Evolutionary conservation across 2,888 invertebrate species (phyloP).

Genomic region (Nomada fabriciana): DNA sequence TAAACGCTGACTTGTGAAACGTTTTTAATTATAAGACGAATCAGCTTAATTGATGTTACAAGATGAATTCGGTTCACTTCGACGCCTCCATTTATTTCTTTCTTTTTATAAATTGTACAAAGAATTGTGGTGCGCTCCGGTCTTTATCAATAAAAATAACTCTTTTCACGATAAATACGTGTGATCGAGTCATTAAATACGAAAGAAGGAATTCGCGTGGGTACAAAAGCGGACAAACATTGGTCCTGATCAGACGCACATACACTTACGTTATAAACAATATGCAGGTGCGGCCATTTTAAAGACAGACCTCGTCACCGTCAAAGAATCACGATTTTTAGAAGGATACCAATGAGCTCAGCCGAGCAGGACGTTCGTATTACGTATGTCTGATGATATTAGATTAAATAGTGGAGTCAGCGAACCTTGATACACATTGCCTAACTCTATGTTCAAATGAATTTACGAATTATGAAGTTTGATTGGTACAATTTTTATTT

Average conservation of each 20-base stretch:
- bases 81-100: neutral
- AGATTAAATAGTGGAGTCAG: slow-evolving; percentile 1
- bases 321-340: slow-evolving; percentile 62
- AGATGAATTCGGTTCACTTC: slow-evolving; percentile 3
- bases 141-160: slow-evolving; percentile 13
- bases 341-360: slow-evolving; percentile 50
- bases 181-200: slow-evolving; percentile 16
- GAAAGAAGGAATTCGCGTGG: slow-evolving; percentile 68
- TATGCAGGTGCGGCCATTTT: slow-evolving; percentile 76
- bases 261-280: slow-evolving; percentile 65
- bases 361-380: neutral
- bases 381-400: slow-evolving; percentile 14
- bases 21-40: neutral
- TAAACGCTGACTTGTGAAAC: slow-evolving; percentile 39
- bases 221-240: slow-evolving; percentile 64
- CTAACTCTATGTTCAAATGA: neutral
- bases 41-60: neutral
- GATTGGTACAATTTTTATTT: neutral
- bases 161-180: slow-evolving; percentile 2
- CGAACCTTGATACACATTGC: neutral
- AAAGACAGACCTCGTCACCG: slow-evolving; percentile 70
- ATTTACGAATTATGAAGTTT: neutral
- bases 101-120: neutral
- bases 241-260: slow-evolving; percentile 42
- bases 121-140: neutral